Conservation (phyloP, 2,888 invertebrate genomes). For the Strigamia transsilvanica region DNA sequence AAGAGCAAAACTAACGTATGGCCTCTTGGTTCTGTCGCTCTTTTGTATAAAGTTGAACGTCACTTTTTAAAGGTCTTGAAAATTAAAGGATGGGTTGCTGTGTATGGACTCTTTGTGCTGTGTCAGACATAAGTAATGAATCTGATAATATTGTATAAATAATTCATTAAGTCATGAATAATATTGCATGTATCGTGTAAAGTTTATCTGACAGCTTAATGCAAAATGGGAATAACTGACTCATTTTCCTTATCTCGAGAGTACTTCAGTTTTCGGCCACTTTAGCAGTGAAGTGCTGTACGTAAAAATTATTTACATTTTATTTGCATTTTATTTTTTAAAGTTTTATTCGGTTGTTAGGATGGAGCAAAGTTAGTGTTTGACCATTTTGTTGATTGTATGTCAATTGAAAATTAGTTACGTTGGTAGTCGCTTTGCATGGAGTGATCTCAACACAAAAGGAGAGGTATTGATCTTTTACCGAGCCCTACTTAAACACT, state of each 20-base stretch:
- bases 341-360: too few relatives aligned
- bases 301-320: too few relatives aligned
- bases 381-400: too few relatives aligned
- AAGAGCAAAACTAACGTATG: slow-evolving; percentile 35
- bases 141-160: slow-evolving; percentile 2
- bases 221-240: neutral
- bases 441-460: too few relatives aligned
- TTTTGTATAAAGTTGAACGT: slow-evolving; percentile 2
- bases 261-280: neutral
- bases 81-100: neutral
- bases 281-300: neutral
- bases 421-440: too few relatives aligned
- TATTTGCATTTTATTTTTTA: too few relatives aligned
- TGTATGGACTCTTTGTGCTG: neutral
- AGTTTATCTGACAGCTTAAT: neutral
- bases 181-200: neutral
- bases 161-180: slow-evolving; percentile 8
- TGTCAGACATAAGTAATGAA: neutral
- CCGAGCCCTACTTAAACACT: too few relatives aligned
- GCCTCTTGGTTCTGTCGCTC: slow-evolving; percentile 21
- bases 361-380: too few relatives aligned
- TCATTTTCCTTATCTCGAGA: neutral
- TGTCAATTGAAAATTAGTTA: too few relatives aligned
- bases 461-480: too few relatives aligned
- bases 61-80: neutral